Percentiles rank a stretch among this genome's conserved stretches.
Evolutionary conservation across 2,888 invertebrate species (phyloP).

Genomic region (Heliconius erato): DNA sequence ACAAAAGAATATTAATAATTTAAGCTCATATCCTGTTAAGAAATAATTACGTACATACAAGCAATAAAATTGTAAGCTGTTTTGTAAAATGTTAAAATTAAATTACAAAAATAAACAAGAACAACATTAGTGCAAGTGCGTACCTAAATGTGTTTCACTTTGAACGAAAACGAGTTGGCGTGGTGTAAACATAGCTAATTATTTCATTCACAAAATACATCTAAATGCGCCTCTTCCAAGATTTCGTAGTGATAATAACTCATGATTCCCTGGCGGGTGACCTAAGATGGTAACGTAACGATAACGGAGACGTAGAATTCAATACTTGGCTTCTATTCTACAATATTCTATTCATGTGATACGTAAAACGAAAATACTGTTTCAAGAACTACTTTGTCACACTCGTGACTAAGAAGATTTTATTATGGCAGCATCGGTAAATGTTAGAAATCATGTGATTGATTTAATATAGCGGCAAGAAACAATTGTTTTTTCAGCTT

Average conservation of each 20-base stretch:
- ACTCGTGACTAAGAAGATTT: slow-evolving; percentile 34
- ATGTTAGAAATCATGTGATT: not conserved
- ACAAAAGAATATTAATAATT: too few species aligned
- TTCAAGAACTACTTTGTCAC: slow-evolving; percentile 43
- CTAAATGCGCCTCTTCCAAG: slow-evolving; percentile 17
- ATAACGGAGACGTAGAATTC: slow-evolving; percentile 33
- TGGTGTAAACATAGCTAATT: slow-evolving; percentile 25
- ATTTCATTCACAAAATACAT: slow-evolving; percentile 33
- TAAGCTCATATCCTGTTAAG: too few species aligned
- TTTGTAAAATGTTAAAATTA: not conserved
- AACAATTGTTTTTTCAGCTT: not conserved
- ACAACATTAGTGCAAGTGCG: not conserved
- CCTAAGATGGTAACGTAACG: slow-evolving; percentile 30
- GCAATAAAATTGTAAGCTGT: not conserved
- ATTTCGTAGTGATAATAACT: slow-evolving; percentile 23
- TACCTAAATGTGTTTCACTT: slow-evolving; percentile 2
- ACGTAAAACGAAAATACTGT: slow-evolving; percentile 29
- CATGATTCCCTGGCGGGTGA: not conserved
- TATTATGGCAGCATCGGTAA: slow-evolving; percentile 1
- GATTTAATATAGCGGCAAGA: not conserved
- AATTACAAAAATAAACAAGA: not conserved
- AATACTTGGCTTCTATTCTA: slow-evolving; percentile 43
- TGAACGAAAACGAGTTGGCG: slow-evolving; percentile 11
- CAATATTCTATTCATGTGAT: slow-evolving; percentile 42
- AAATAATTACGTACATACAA: too few species aligned